phyloP scores from a whole-genome alignment of 92 coral and sea anemone species.

The Hydrozoanthus gracilis region DNA sequence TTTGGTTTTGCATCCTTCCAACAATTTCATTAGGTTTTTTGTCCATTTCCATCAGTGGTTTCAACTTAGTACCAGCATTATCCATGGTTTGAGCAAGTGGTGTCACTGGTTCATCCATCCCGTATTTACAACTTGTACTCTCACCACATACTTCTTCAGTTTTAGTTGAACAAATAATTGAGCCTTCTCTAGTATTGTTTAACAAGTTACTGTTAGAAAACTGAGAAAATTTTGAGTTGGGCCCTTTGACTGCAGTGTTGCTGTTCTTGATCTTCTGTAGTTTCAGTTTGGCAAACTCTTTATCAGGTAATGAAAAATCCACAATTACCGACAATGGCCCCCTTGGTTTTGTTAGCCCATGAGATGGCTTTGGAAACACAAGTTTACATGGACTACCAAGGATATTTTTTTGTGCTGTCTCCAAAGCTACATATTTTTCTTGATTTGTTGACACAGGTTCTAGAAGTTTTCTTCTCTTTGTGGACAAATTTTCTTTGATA shows the following conservation, averaged over 20 bases:
- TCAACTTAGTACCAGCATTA: neutral
- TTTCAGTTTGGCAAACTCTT: conserved; percentile 82
- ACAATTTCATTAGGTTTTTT: neutral
- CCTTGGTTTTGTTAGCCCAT: conserved; percentile 58
- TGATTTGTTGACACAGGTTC: neutral
- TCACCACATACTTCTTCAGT: neutral
- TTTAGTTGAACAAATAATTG: neutral
- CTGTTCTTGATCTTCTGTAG: conserved; percentile 73
- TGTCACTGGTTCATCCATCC: neutral
- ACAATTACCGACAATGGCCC: conserved; percentile 66
- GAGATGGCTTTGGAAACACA: conserved; percentile 71
- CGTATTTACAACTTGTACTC: neutral
- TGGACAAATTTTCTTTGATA: neutral
- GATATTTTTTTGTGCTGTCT: neutral
- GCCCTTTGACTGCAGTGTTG: conserved; percentile 1
- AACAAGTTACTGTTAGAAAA: neutral
- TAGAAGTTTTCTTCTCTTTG: neutral
- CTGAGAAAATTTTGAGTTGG: neutral
- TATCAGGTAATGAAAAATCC: conserved; percentile 87
- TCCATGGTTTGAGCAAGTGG: neutral
- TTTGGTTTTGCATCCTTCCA: neutral
- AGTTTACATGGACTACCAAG: neutral
- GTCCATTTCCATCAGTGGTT: conserved; percentile 4
- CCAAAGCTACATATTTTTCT: neutral
- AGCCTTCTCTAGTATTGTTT: neutral